These are phyloP conservation scores for Argopecten irradians DNA, from an alignment of 1,140 invertebrate genomes.

Conservation along the genomic window DNA sequence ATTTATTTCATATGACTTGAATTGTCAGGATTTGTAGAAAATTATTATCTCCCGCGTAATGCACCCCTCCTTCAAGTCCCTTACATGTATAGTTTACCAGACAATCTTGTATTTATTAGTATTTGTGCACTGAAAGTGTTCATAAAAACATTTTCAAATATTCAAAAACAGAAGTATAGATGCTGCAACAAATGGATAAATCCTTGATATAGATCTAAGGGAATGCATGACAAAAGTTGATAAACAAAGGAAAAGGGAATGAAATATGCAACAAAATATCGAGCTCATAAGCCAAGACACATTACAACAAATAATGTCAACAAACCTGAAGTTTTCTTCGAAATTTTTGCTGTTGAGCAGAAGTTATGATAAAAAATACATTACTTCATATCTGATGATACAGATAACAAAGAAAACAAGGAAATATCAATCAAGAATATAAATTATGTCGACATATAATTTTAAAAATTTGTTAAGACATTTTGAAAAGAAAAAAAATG, in stretches of 20 bases:
- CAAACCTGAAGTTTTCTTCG: slow-evolving; percentile 58
- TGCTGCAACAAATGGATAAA: too few relatives aligned
- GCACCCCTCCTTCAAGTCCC: too few relatives aligned
- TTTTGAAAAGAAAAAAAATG: too few relatives aligned
- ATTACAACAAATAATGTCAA: slow-evolving; percentile 28
- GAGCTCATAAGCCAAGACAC: slow-evolving; percentile 13
- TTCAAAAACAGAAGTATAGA: too few relatives aligned
- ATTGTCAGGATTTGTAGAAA: too few relatives aligned
- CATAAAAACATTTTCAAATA: too few relatives aligned
- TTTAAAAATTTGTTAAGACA: too few relatives aligned
- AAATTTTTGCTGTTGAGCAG: slow-evolving; percentile 56
- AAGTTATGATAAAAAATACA: background rate
- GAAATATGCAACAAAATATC: background rate
- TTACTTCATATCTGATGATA: background rate
- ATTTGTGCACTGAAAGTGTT: too few relatives aligned
- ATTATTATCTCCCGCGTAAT: too few relatives aligned
- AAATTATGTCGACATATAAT: background rate
- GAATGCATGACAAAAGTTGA: background rate
- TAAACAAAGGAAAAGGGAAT: background rate
- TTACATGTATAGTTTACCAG: too few relatives aligned
- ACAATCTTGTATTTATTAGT: too few relatives aligned
- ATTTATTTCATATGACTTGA: too few relatives aligned
- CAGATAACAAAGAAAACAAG: background rate
- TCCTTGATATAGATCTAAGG: background rate
- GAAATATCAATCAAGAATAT: background rate